Conservation (phyloP, 2,888 invertebrate species). For the Polia nebulosa region DNA sequence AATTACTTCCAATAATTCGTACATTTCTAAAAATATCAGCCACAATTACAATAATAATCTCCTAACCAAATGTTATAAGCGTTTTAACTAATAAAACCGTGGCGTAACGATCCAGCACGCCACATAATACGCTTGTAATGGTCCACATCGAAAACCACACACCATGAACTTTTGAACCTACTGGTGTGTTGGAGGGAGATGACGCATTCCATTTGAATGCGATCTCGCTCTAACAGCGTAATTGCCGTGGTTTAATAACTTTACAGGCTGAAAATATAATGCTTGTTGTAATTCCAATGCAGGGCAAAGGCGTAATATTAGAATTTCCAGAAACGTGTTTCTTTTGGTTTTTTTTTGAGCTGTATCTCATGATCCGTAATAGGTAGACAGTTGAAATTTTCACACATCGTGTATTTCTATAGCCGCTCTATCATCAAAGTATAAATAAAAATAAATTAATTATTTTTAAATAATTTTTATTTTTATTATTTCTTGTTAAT, state of each 20-base stretch:
- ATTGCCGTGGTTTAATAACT: conserved; percentile 37
- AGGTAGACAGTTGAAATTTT: no score
- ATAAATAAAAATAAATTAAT: no score
- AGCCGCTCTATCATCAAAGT: no score
- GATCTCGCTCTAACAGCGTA: conserved; percentile 26
- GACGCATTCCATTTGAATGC: neutral
- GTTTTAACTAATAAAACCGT: conserved; percentile 54
- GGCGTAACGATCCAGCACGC: conserved; percentile 48
- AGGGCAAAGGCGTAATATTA: neutral
- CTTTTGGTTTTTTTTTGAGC: no score
- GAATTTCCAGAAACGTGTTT: no score
- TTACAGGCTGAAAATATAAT: conserved; percentile 1
- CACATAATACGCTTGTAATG: conserved; percentile 58
- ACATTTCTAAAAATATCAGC: neutral
- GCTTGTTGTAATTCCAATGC: neutral
- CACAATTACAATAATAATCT: conserved; percentile 23
- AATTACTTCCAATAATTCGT: neutral
- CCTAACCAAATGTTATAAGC: conserved; percentile 36
- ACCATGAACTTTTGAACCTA: conserved; percentile 57
- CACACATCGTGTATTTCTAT: no score
- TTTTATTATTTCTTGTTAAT: no score
- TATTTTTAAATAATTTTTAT: no score
- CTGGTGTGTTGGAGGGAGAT: conserved; percentile 28
- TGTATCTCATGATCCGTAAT: no score
- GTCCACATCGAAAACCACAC: conserved; percentile 54